A percentile compares a stretch with the other conserved stretches of the same genome.
Evolutionary conservation across 64 coral and sea anemone species (phyloP).

Genomic region (Montipora sp.): DNA sequence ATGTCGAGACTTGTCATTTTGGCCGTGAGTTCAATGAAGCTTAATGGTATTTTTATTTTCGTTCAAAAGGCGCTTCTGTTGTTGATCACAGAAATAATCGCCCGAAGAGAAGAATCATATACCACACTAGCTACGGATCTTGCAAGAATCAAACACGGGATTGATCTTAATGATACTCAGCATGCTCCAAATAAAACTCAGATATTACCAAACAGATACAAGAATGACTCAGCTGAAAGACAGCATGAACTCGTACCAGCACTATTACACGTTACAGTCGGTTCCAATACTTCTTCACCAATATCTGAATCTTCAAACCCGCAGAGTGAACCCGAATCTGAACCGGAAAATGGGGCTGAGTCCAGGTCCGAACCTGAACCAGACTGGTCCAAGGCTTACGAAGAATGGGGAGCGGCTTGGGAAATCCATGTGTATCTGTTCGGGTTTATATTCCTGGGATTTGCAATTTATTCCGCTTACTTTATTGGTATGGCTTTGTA

Average conservation of each 20-base stretch:
- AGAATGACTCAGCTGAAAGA: neutral
- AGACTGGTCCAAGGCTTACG: conserved; percentile 36
- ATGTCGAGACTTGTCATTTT: no score
- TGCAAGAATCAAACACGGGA: neutral
- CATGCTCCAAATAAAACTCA: neutral
- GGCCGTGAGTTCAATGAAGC: no score
- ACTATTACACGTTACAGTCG: neutral
- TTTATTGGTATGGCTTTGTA: neutral
- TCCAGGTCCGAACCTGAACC: conserved; percentile 33
- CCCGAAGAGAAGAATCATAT: no score
- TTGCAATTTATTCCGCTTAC: neutral
- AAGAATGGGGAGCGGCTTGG: conserved; percentile 63
- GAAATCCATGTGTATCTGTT: conserved; percentile 47
- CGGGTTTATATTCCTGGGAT: conserved; percentile 37
- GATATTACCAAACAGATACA: neutral
- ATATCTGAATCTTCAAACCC: neutral
- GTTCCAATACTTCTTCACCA: neutral
- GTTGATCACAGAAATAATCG: neutral
- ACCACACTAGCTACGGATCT: neutral
- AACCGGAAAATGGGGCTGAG: neutral
- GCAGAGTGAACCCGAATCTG: neutral
- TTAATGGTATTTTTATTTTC: neutral
- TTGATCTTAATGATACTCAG: neutral
- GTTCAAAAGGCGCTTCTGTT: neutral
- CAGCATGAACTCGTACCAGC: neutral